phyloP scores from a whole-genome alignment of 2,888 invertebrate genomes.

The Amphimallon solstitiale region DNA sequence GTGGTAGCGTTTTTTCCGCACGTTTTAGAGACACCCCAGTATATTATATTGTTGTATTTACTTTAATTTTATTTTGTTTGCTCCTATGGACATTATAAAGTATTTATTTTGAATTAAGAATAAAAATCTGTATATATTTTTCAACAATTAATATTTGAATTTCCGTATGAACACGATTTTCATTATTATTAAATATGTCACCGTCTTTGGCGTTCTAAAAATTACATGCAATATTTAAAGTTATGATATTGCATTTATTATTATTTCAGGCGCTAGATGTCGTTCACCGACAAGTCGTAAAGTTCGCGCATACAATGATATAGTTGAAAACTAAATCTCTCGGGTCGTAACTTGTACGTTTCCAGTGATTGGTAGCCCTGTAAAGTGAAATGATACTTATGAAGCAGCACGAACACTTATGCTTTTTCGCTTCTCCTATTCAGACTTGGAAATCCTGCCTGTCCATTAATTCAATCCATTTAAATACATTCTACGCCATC shows the following conservation, averaged over 20 bases:
- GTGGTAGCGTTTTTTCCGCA: too few relatives aligned
- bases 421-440: neutral
- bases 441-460: neutral
- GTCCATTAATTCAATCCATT: conserved; percentile 11
- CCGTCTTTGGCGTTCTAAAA: neutral
- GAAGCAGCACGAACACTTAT: neutral
- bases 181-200: neutral
- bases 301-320: conserved; percentile 1
- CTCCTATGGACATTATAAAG: too few relatives aligned
- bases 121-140: too few relatives aligned
- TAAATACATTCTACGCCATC: conserved; percentile 3
- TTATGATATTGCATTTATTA: neutral
- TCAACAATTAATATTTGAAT: neutral
- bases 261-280: neutral
- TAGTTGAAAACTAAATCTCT: conserved; percentile 19
- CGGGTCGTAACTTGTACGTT: conserved; percentile 18
- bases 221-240: neutral
- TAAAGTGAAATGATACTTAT: conserved; percentile 9
- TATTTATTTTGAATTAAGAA: too few relatives aligned
- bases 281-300: neutral
- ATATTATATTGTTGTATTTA: too few relatives aligned
- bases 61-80: too few relatives aligned
- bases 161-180: neutral
- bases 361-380: conserved; percentile 15
- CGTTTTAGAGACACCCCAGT: too few relatives aligned